phyloP scores from a whole-genome alignment of 2,113 vertebrate genomes.

The Archilochus colubris region DNA sequence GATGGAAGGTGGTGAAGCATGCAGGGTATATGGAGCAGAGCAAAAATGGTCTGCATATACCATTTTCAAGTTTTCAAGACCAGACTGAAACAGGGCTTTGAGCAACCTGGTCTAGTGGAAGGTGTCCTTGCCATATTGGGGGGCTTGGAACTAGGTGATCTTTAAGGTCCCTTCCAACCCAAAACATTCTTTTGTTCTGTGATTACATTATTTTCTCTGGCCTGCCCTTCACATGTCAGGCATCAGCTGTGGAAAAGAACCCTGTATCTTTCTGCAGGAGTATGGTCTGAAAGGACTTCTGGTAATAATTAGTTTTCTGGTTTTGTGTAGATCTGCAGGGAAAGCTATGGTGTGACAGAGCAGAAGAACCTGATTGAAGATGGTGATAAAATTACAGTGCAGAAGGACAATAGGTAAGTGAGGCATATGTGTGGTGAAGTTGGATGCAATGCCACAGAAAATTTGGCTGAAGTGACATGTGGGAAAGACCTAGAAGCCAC shows the following conservation, averaged over 20 bases:
- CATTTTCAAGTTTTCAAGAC: neutral
- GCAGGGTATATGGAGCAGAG: neutral
- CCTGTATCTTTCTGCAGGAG: neutral
- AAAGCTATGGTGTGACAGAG: slow-evolving; percentile 91
- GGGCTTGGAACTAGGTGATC: no score
- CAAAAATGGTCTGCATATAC: neutral
- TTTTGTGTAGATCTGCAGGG: slow-evolving; percentile 87
- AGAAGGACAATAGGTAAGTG: slow-evolving; percentile 88
- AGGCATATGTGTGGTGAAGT: neutral
- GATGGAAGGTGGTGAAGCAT: neutral
- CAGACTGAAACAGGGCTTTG: no score
- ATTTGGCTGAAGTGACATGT: neutral
- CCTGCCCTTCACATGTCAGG: neutral
- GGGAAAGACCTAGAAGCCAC: neutral
- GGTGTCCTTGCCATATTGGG: no score
- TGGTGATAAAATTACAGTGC: slow-evolving; percentile 86
- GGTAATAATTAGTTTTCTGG: neutral
- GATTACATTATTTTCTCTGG: neutral
- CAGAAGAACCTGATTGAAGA: slow-evolving; percentile 90
- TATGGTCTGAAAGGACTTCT: neutral
- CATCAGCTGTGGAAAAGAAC: neutral
- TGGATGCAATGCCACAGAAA: neutral
- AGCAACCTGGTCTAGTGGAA: no score
- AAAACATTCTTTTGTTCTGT: no score
- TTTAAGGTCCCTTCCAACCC: no score